phyloP scores from a whole-genome alignment of 2,113 vertebrate species.

The Pseudonaja textilis region DNA sequence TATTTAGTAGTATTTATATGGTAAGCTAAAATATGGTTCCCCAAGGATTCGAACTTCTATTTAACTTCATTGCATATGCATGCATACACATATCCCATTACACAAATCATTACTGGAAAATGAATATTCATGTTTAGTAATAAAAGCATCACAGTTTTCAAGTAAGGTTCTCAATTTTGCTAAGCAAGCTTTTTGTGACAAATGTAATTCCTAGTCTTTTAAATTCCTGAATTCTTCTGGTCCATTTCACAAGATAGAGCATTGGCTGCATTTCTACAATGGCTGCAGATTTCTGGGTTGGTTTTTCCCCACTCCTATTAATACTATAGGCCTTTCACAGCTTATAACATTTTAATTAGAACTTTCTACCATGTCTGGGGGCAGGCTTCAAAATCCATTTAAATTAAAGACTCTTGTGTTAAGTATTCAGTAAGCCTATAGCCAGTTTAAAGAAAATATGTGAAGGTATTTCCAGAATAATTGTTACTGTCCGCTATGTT shows the following conservation, averaged over 20 bases:
- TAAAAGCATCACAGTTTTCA: constrained; percentile 1
- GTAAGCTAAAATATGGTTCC: constrained; percentile 32
- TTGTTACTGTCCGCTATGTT: background rate
- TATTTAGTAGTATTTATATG: constrained; percentile 36
- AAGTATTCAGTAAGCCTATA: background rate
- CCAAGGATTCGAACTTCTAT: constrained; percentile 17
- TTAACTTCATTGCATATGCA: constrained; percentile 32
- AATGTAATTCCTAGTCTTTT: background rate
- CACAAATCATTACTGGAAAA: constrained; percentile 12
- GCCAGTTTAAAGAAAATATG: constrained; percentile 1
- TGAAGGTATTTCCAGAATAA: constrained; percentile 6
- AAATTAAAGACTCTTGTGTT: constrained; percentile 24
- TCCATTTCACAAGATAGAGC: background rate
- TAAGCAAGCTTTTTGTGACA: constrained; percentile 18
- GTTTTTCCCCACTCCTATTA: background rate
- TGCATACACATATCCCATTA: constrained; percentile 8
- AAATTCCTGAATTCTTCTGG: constrained; percentile 26
- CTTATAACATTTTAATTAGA: constrained; percentile 10
- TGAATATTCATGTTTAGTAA: constrained; percentile 29
- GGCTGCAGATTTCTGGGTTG: rapidly evolving
- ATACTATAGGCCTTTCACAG: background rate
- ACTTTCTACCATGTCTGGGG: constrained; percentile 1
- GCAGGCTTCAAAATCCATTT: background rate
- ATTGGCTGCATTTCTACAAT: background rate
- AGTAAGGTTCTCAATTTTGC: constrained; percentile 6